These are phyloP conservation scores for Epinephelus moara DNA, from an alignment of 2,113 vertebrate genomes.

Conservation along the genomic window DNA sequence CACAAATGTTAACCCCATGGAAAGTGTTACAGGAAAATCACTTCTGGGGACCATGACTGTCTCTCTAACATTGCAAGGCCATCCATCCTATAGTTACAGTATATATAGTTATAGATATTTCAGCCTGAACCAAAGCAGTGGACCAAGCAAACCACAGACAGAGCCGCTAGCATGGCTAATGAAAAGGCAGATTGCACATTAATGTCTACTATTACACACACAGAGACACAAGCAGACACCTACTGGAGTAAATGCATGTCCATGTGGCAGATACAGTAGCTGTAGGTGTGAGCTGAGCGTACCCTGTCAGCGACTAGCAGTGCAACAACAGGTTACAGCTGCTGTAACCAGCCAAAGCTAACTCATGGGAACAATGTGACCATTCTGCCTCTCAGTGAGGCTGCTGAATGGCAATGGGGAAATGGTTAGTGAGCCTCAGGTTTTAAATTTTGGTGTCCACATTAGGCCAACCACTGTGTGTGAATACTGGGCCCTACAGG, in stretches of 20 bases:
- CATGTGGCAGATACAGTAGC: not conserved
- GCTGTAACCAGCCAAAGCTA: constrained; percentile 21
- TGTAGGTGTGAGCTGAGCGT: not conserved
- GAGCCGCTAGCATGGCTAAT: not conserved
- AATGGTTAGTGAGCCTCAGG: constrained; percentile 35
- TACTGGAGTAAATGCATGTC: not conserved
- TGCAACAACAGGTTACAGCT: constrained; percentile 24
- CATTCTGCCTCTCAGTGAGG: constrained; percentile 55
- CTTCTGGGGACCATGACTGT: not conserved
- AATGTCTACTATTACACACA: not conserved
- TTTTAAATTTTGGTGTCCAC: constrained; percentile 42
- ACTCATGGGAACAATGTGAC: constrained; percentile 40
- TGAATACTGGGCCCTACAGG: constrained; percentile 15
- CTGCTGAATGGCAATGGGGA: constrained; percentile 45
- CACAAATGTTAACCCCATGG: not conserved
- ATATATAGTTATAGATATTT: not conserved
- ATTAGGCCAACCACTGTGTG: constrained; percentile 27
- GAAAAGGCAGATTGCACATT: not conserved
- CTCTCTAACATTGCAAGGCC: not conserved
- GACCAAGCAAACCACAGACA: not conserved
- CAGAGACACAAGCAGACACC: not conserved
- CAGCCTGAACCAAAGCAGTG: not conserved
- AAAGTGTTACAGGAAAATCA: not conserved
- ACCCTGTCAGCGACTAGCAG: constrained; percentile 26
- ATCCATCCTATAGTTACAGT: not conserved